Percentiles rank a stretch among this genome's conserved stretches.
phyloP scores from a whole-genome alignment of 2,113 vertebrate species.

The Ammodramus savannarum region DNA sequence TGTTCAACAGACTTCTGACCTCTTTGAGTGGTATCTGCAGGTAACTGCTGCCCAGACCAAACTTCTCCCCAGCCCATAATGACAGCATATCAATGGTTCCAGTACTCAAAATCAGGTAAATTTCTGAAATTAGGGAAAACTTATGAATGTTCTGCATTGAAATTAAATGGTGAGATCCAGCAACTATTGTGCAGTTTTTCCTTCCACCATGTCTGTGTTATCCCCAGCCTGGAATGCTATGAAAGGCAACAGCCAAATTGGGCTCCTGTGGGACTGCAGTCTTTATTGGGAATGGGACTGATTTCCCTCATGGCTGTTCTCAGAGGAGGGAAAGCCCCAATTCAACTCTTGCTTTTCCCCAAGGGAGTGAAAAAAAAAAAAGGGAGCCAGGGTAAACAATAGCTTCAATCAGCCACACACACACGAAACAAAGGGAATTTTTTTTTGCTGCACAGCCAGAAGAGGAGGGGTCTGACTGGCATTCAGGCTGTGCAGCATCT shows the following conservation, averaged over 20 bases:
- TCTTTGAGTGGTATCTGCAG: neutral
- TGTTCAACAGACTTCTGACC: neutral
- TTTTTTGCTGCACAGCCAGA: conserved; percentile 32
- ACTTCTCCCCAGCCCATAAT: neutral
- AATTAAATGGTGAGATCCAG: neutral
- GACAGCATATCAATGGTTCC: neutral
- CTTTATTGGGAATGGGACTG: neutral
- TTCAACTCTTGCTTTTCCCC: neutral
- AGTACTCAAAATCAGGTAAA: neutral
- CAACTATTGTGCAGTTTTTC: neutral
- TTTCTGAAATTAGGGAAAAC: neutral
- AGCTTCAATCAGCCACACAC: conserved; percentile 31
- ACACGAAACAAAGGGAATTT: neutral
- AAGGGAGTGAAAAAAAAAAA: neutral
- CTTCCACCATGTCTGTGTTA: neutral
- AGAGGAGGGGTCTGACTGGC: conserved; percentile 39
- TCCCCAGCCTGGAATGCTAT: neutral
- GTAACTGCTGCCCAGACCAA: neutral
- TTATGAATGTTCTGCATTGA: neutral
- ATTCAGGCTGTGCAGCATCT: conserved; percentile 43
- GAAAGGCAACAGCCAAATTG: neutral
- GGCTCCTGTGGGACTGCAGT: neutral
- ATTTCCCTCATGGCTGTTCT: neutral
- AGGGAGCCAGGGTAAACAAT: conserved; percentile 15
- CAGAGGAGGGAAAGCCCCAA: neutral